Conservation (phyloP, 2,888 invertebrate species). For the Pristionchus maxplancki region DNA sequence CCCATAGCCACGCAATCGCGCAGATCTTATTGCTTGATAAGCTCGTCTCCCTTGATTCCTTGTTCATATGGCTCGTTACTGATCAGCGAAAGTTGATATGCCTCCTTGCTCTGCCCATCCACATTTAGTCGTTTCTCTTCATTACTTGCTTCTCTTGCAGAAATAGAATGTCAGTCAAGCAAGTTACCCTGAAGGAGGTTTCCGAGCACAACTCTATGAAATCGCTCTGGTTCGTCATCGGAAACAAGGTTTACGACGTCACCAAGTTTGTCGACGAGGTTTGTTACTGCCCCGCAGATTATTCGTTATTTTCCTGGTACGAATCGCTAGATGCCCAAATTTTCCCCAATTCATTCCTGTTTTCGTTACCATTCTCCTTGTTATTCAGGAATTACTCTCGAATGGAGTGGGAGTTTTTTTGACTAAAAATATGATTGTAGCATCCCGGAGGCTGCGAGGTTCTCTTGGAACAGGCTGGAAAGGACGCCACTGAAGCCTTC, state of each 20-base stretch:
- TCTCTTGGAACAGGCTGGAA: constrained; percentile 76
- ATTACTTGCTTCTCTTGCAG: background rate
- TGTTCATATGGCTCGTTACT: background rate
- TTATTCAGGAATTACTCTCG: background rate
- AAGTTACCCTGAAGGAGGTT: constrained; percentile 67
- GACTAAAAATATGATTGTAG: constrained; percentile 52
- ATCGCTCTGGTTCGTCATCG: constrained; percentile 74
- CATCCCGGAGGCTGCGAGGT: constrained; percentile 78
- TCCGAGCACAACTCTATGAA: constrained; percentile 73
- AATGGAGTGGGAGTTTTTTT: background rate
- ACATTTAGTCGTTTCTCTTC: background rate
- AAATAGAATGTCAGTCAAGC: constrained; percentile 48
- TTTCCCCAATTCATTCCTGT: background rate
- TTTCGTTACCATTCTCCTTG: background rate
- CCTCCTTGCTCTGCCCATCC: background rate
- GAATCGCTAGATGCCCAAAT: background rate
- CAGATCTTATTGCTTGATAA: constrained; percentile 39
- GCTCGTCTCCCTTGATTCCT: background rate
- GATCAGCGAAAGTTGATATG: background rate
- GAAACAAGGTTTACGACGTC: constrained; percentile 76
- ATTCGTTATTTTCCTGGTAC: background rate
- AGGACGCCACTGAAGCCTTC: constrained; percentile 76
- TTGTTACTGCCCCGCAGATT: background rate
- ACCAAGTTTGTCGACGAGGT: constrained; percentile 77
- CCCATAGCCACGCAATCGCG: constrained; percentile 38